These are phyloP conservation scores for Elmis aenea DNA, from an alignment of 2,888 invertebrate species.

Conservation along the genomic window DNA sequence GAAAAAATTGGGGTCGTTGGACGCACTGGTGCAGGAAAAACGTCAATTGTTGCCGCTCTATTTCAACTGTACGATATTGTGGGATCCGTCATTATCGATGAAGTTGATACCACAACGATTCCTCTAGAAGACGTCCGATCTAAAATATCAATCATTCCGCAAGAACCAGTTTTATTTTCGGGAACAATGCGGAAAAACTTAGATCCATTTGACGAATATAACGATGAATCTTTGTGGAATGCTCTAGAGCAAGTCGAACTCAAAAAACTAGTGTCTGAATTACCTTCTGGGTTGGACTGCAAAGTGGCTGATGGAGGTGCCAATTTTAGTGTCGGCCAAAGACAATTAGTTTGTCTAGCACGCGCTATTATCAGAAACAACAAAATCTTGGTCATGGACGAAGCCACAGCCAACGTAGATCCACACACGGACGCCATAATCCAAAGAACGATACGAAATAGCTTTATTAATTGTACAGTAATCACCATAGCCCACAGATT, in stretches of 20 bases:
- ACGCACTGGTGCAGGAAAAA: constrained; percentile 82
- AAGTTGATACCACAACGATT: constrained; percentile 61
- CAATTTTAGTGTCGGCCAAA: constrained; percentile 46
- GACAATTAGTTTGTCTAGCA: constrained; percentile 65
- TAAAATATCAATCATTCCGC: constrained; percentile 79
- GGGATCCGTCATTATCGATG: constrained; percentile 79
- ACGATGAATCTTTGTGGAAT: constrained; percentile 74
- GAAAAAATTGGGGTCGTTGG: constrained; percentile 78
- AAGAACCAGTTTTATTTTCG: constrained; percentile 82
- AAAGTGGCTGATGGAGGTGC: constrained; percentile 63
- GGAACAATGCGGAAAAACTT: constrained; percentile 84
- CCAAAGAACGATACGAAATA: constrained; percentile 65
- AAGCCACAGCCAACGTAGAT: constrained; percentile 77
- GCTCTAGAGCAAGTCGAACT: constrained; percentile 56
- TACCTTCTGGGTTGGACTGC: constrained; percentile 59
- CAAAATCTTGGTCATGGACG: constrained; percentile 47
- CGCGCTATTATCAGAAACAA: constrained; percentile 51
- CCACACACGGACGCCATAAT: constrained; percentile 68
- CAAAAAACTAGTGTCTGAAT: constrained; percentile 49
- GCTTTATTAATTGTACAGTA: constrained; percentile 69
- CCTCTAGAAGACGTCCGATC: constrained; percentile 72
- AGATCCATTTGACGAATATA: constrained; percentile 80
- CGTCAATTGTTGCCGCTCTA: constrained; percentile 69
- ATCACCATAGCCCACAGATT: constrained; percentile 75
- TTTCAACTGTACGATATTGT: constrained; percentile 76